Percentiles rank a stretch among this genome's conserved stretches.
Evolutionary conservation across 2,888 invertebrate species (phyloP).

Genomic region (Acanthosepion esculentum): DNA sequence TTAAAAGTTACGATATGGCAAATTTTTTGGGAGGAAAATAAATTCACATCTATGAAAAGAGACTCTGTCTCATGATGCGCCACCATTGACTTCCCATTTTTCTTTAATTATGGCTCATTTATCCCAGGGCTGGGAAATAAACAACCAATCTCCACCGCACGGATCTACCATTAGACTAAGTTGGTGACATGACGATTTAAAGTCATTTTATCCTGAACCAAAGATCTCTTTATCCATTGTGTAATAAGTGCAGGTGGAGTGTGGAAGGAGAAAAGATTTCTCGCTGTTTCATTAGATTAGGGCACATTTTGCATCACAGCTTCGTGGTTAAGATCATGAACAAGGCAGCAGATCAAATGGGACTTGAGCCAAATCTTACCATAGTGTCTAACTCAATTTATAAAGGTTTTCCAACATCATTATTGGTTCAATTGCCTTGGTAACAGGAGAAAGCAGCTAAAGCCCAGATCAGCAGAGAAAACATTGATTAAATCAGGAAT

Average conservation of each 20-base stretch:
- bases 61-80: too few relatives aligned
- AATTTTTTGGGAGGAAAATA: too few relatives aligned
- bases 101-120: too few relatives aligned
- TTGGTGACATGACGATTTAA: neutral
- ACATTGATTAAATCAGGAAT: neutral
- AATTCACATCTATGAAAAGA: too few relatives aligned
- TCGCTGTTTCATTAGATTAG: neutral
- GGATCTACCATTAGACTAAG: neutral
- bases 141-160: neutral
- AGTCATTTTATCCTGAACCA: neutral
- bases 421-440: neutral
- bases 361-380: conserved; percentile 33
- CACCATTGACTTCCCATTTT: neutral
- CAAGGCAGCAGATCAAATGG: neutral
- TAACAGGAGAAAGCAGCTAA: neutral
- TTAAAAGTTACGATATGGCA: too few relatives aligned
- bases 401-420: neutral
- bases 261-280: neutral
- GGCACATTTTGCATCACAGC: neutral
- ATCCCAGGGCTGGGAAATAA: neutral
- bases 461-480: neutral
- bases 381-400: neutral
- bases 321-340: neutral
- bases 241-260: neutral
- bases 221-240: neutral